A percentile compares a stretch with the other conserved stretches of the same genome.
phyloP scores from a whole-genome alignment of 2,888 invertebrate genomes.

The Eupithecia subfuscata region DNA sequence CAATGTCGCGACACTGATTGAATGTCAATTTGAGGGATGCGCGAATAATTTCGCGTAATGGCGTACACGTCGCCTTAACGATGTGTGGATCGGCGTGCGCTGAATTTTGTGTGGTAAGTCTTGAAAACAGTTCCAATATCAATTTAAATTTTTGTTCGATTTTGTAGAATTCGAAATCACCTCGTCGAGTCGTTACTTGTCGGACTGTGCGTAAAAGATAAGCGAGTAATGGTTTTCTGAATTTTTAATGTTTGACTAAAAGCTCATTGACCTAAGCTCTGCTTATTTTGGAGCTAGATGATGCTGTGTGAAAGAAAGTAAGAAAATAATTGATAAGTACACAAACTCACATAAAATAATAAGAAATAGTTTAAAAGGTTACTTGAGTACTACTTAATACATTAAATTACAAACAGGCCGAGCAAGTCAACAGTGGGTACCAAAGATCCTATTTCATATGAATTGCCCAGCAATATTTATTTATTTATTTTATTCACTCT shows the following conservation, averaged over 20 bases:
- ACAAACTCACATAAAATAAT: too few relatives aligned
- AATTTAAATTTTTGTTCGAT: background rate
- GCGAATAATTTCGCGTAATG: constrained; percentile 72
- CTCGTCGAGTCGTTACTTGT: background rate
- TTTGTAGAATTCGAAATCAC: background rate
- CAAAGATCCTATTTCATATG: too few relatives aligned
- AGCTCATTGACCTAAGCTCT: too few relatives aligned
- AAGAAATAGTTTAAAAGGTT: too few relatives aligned
- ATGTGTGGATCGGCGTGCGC: constrained; percentile 61
- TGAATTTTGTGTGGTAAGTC: constrained; percentile 9
- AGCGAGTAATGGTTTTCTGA: background rate
- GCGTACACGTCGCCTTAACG: constrained; percentile 75
- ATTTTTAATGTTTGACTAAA: background rate
- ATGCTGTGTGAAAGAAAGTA: too few relatives aligned
- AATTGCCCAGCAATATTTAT: too few relatives aligned
- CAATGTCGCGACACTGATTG: constrained; percentile 82
- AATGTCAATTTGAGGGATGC: constrained; percentile 79
- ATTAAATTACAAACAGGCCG: too few relatives aligned
- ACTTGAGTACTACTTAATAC: too few relatives aligned
- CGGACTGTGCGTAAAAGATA: background rate
- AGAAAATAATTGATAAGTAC: too few relatives aligned
- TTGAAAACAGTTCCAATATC: constrained; percentile 1
- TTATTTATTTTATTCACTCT: too few relatives aligned
- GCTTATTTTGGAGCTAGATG: too few relatives aligned
- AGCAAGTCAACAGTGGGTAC: too few relatives aligned